These are phyloP conservation scores for Tetragonula clypearis DNA, from an alignment of 1,140 invertebrate genomes.

Conservation along the genomic window DNA sequence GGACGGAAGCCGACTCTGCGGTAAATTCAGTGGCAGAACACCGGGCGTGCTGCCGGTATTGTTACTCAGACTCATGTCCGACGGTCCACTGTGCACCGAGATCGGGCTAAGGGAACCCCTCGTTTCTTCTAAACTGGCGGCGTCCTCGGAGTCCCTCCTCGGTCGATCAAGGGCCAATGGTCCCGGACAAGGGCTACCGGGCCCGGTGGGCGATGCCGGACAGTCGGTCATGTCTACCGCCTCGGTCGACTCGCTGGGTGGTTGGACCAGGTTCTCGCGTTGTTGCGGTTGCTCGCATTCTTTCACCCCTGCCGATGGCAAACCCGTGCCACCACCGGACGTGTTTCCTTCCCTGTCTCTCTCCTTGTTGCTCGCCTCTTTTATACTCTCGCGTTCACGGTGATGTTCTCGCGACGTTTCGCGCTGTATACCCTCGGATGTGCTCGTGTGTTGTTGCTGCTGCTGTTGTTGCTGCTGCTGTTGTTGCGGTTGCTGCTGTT, in stretches of 20 bases:
- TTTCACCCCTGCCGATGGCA: constrained; percentile 77
- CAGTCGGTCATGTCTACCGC: constrained; percentile 74
- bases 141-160: constrained; percentile 78
- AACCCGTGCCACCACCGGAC: constrained; percentile 44
- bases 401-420: constrained; percentile 56
- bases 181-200: constrained; percentile 79
- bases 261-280: constrained; percentile 51
- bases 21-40: constrained; percentile 72
- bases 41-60: constrained; percentile 72
- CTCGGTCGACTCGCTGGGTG: constrained; percentile 68
- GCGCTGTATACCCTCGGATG: constrained; percentile 56
- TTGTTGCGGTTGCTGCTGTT: constrained; percentile 55
- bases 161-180: constrained; percentile 79
- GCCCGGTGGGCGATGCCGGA: constrained; percentile 74
- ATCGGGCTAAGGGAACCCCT: constrained; percentile 80
- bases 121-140: constrained; percentile 77
- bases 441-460: constrained; percentile 53
- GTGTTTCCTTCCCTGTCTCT: constrained; percentile 63
- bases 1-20: constrained; percentile 83
- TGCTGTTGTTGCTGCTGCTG: constrained; percentile 54
- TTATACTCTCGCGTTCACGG: constrained; percentile 64
- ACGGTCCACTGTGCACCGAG: constrained; percentile 82
- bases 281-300: constrained; percentile 67
- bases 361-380: constrained; percentile 54
- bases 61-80: constrained; percentile 83